Base-by-base conservation (phyloP, 2,888 invertebrate species). In the Eristalis pertinax region DNA sequence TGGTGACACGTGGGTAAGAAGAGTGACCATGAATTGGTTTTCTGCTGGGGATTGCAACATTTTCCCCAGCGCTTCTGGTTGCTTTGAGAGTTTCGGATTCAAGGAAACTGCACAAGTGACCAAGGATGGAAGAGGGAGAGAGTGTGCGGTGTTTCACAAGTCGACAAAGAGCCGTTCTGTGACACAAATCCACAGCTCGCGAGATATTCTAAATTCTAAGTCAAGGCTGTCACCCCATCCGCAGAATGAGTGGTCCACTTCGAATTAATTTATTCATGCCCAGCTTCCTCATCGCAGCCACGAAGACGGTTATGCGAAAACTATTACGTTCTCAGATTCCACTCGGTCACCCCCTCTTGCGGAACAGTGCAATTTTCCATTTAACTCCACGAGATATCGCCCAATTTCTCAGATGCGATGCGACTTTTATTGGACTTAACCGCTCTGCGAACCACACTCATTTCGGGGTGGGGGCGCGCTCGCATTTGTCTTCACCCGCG, bases 381-480 rank as follows among this genome's bases (percentile, higher is more conserved):
- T 72, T 64, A 65, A n/a, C 64, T 78, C 58, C 22, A 65, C 56
- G 64, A 29, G 50, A 50, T 22, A 32, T 29, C 38, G 24, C 32
- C 60, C 38, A 70, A 70, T 65, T 78, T 65, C 79, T 79, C 72
- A 43, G 72, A 72, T 67, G 24, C 58, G 65, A 65, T 65, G 60
- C 43, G 43, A 65, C 64, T 68, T 65, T 79, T 56, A 64, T 78
- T 62, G 63, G 56, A 56, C 43, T 50, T 58, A 41, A 38, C 64
- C 65, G 41, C 13, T 26, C 29, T 29, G 26, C 15, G 24, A 26
- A 15, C n/a, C 26, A 13, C 29, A 11, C 13, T 2, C 10, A 43
- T 62, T 60, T 77, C 26, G n/a, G 62, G 22, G 4, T 26, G 62
- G 1, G 1, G 29, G 50, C 50, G 43, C 26, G 2, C 29, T 15